A percentile compares a stretch with the other conserved stretches of the same genome.
Evolutionary conservation across 2,797 vertebrate genomes (phyloP).

Genomic region (Acipenser oxyrinchus): DNA sequence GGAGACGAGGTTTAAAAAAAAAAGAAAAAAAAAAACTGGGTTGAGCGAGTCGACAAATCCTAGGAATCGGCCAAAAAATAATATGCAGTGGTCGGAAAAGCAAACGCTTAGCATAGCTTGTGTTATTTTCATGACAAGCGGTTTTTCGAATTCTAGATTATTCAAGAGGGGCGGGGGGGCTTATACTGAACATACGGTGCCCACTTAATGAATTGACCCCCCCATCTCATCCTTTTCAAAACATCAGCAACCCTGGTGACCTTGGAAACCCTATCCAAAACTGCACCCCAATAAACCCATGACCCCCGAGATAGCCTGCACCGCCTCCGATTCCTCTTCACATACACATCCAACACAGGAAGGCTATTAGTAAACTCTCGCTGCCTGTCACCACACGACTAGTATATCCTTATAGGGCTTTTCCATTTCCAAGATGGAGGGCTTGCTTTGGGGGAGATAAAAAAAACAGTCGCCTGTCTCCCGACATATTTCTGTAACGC

Average conservation of each 20-base stretch:
- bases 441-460: slow-evolving; percentile 11
- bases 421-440: slow-evolving; percentile 27
- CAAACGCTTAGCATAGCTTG: too few relatives aligned
- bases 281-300: not conserved
- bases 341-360: not conserved
- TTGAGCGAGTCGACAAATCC: too few relatives aligned
- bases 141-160: too few relatives aligned
- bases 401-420: slow-evolving; percentile 10
- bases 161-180: not conserved
- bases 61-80: too few relatives aligned
- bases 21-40: too few relatives aligned
- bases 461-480: slow-evolving; percentile 6
- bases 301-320: not conserved
- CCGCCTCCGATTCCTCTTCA: slow-evolving; percentile 4
- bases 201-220: slow-evolving; percentile 13
- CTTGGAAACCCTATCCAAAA: slow-evolving; percentile 13
- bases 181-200: slow-evolving; percentile 7
- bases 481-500: too few relatives aligned
- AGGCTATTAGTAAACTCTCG: not conserved
- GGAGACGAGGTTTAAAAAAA: too few relatives aligned
- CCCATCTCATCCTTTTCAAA: slow-evolving; percentile 13
- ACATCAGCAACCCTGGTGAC: slow-evolving; percentile 10
- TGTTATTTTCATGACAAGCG: too few relatives aligned
- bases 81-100: too few relatives aligned
- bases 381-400: slow-evolving; percentile 5